phyloP scores from a whole-genome alignment of 2,888 invertebrate species.

The Ectemnius lituratus region DNA sequence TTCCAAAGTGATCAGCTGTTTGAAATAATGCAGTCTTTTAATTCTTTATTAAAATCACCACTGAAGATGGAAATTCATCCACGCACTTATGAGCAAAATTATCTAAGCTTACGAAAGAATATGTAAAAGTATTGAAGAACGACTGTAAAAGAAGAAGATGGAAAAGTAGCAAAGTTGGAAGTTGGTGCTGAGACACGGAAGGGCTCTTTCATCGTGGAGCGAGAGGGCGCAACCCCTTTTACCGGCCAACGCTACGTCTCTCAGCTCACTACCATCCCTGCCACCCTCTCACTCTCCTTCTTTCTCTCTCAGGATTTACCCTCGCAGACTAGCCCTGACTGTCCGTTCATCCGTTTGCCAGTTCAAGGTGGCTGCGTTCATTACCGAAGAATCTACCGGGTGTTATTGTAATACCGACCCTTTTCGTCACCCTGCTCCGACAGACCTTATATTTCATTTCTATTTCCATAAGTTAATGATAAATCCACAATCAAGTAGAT shows the following conservation, averaged over 20 bases:
- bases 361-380: conserved; percentile 77
- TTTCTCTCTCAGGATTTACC: conserved; percentile 39
- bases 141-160: no score
- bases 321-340: conserved; percentile 60
- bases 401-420: conserved; percentile 31
- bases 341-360: conserved; percentile 74
- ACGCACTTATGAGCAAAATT: no score
- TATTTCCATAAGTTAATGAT: conserved; percentile 28
- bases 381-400: conserved; percentile 64
- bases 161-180: neutral
- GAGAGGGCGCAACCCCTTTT: conserved; percentile 71
- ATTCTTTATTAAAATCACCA: no score
- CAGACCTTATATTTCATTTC: conserved; percentile 32
- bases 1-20: no score
- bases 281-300: conserved; percentile 41
- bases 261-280: conserved; percentile 36
- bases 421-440: neutral
- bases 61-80: no score
- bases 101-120: no score
- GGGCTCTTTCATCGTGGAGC: conserved; percentile 71
- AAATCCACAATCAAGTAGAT: no score
- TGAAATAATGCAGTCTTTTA: no score
- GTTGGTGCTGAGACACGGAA: conserved; percentile 60
- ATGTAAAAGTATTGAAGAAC: no score
- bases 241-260: conserved; percentile 63